Base-by-base conservation (phyloP, 2,797 vertebrate genomes). In the Chromis chromis region DNA sequence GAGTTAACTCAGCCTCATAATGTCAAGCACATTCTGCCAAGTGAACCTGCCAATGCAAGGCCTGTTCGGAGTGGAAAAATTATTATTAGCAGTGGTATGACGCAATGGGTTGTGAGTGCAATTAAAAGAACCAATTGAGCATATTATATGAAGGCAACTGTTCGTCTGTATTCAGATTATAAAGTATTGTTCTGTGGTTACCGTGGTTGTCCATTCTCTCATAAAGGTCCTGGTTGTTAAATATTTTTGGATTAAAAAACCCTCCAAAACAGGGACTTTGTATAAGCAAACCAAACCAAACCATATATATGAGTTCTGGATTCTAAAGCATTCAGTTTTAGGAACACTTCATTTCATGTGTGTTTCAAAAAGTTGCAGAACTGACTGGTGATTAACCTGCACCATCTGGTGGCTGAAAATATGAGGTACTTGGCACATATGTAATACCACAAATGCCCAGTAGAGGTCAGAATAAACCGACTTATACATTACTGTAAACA, bases 331-430 rank as follows among this genome's bases (percentile, higher is more conserved):
- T 46, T 46, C 44, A 46, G 19, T 19, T 46, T 6, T 8, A 6
- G 13, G 0, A 13, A 27, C 8, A 0, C 52, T 44, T 64, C 3
- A 17, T 5, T 36, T 49, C 1, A 42, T 31, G n/a, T 21, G 4
- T 17, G 22, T 64, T 8, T 72, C 17, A 56, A 21, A 19, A 50
- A 3, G 7, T 21, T 55, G 4, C 6, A 53, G 12, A 4, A 24
- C n/a, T 48, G 1, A 46, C 6, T 13, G 7, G 12, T 50, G 10
- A 60, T 55, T 24, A n/a, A 66, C 68, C 22, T 65, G 33, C 71
- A n/a, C 85, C 84, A 83, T 17, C 91, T 91, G 42, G 56, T 82
- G 90, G 50, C 65, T 33, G 12, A 49, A 68, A 66, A 50, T n/a
- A 19, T 54, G 0, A 25, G 0, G 4, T 1, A 25, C 0, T 19